Conservation (phyloP, 1,140 invertebrate species). For the Venturia canescens region DNA sequence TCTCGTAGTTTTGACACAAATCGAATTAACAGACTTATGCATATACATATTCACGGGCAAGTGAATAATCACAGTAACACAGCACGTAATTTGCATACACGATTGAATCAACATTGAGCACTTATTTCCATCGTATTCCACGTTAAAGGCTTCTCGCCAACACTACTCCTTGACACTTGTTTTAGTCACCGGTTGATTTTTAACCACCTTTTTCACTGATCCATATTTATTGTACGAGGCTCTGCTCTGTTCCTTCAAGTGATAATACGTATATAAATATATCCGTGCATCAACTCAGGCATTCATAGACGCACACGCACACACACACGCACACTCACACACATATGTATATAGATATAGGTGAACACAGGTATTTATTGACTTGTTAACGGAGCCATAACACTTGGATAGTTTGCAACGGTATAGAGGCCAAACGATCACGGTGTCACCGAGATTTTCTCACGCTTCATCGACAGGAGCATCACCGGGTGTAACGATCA, state of each 20-base stretch:
- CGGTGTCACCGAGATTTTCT: slow-evolving; percentile 27
- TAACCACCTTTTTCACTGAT: background rate
- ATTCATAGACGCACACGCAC: too few species aligned
- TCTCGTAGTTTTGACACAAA: slow-evolving; percentile 24
- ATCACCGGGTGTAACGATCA: background rate
- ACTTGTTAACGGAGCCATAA: slow-evolving; percentile 3
- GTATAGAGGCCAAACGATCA: slow-evolving; percentile 4
- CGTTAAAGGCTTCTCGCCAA: background rate
- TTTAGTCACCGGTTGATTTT: slow-evolving; percentile 1
- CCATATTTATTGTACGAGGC: background rate
- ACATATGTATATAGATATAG: background rate
- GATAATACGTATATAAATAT: background rate
- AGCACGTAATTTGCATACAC: slow-evolving; percentile 22
- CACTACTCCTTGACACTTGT: background rate
- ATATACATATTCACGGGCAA: background rate
- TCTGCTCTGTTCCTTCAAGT: background rate
- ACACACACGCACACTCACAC: too few species aligned
- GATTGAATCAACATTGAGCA: slow-evolving; percentile 25
- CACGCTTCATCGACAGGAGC: slow-evolving; percentile 24
- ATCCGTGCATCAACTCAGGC: too few species aligned
- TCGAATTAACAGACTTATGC: slow-evolving; percentile 1
- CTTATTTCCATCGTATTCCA: slow-evolving; percentile 15
- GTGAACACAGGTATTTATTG: background rate
- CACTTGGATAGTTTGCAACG: background rate
- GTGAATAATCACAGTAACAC: slow-evolving; percentile 14